Conservation (phyloP, 2,797 vertebrate genomes). For the Lithobates sylvaticus region DNA sequence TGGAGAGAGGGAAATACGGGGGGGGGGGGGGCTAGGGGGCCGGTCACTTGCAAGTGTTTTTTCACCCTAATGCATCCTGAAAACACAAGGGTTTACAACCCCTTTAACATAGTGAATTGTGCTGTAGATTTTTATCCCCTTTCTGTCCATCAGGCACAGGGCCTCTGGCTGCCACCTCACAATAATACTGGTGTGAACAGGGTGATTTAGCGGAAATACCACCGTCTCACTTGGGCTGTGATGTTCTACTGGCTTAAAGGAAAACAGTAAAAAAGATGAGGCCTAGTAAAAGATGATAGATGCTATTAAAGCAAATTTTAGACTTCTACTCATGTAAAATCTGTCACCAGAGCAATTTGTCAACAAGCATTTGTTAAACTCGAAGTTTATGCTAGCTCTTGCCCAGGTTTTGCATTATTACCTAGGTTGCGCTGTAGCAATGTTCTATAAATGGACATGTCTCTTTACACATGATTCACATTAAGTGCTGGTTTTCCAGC, state of each 20-base stretch:
- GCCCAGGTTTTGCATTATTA: slow-evolving; percentile 47
- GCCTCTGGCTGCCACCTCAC: slow-evolving; percentile 1
- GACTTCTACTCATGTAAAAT: slow-evolving; percentile 48
- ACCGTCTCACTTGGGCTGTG: not conserved
- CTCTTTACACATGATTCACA: slow-evolving; percentile 56
- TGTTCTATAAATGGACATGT: slow-evolving; percentile 58
- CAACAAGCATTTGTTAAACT: slow-evolving; percentile 52
- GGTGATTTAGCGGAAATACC: not conserved
- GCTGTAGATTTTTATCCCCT: not conserved
- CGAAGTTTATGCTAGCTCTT: slow-evolving; percentile 34
- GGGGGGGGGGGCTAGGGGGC: no score
- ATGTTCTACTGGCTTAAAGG: slow-evolving; percentile 7
- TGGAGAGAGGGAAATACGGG: no score
- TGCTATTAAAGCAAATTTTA: slow-evolving; percentile 38
- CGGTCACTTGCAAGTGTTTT: no score
- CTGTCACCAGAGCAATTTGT: slow-evolving; percentile 49
- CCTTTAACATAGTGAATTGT: no score
- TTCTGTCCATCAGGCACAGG: not conserved
- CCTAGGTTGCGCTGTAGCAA: slow-evolving; percentile 33
- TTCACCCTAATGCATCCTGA: no score
- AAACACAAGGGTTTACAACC: no score
- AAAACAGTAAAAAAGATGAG: slow-evolving; percentile 7
- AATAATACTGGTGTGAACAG: not conserved
- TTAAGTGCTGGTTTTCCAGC: slow-evolving; percentile 52
- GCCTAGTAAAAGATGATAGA: not conserved